These are phyloP conservation scores for Trissolcus japonicus DNA, from an alignment of 2,888 invertebrate species.

Conservation along the genomic window DNA sequence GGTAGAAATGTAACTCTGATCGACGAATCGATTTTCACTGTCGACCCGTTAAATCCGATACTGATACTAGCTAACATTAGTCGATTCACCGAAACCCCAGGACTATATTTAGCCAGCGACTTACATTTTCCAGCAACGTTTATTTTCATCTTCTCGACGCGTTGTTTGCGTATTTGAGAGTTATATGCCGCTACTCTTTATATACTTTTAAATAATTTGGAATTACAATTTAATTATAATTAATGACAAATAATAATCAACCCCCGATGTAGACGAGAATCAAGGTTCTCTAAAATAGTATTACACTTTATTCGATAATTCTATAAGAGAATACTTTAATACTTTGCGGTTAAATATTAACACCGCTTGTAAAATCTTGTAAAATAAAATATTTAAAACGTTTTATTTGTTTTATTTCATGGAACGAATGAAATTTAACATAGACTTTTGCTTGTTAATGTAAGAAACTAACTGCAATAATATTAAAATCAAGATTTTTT, in stretches of 20 bases:
- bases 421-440: too few relatives aligned
- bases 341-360: too few relatives aligned
- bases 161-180: slow-evolving; percentile 55
- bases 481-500: too few relatives aligned
- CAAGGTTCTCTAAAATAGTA: background rate
- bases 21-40: slow-evolving; percentile 55
- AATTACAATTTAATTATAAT: slow-evolving; percentile 19
- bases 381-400: too few relatives aligned
- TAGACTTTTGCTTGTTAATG: too few relatives aligned
- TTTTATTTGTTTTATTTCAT: too few relatives aligned
- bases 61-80: slow-evolving; percentile 65
- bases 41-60: slow-evolving; percentile 64
- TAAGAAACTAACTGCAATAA: too few relatives aligned
- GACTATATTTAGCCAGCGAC: slow-evolving; percentile 70
- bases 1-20: slow-evolving; percentile 24
- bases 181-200: slow-evolving; percentile 57
- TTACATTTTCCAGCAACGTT: slow-evolving; percentile 73
- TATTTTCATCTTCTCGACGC: slow-evolving; percentile 68
- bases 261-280: too few relatives aligned
- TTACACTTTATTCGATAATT: background rate
- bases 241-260: background rate
- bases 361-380: too few relatives aligned
- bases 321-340: background rate
- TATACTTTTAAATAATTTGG: slow-evolving; percentile 34
- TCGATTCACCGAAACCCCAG: slow-evolving; percentile 62